Conservation (phyloP, 64 coral and sea anemone genomes). For the Stylophora pistillata region DNA sequence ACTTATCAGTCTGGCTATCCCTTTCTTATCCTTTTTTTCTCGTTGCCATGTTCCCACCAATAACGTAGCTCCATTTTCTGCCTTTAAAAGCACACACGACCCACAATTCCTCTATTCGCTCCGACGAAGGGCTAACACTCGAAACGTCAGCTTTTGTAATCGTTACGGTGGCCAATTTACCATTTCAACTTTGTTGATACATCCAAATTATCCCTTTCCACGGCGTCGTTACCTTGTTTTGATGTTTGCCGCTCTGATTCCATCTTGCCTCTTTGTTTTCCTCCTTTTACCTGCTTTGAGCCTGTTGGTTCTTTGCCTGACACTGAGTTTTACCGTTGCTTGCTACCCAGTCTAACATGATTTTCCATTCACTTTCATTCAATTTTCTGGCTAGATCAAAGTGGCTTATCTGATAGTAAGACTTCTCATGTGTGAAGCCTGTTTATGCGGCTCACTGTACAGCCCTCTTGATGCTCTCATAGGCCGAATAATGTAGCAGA, state of each 20-base stretch:
- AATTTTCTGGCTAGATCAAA: constrained; percentile 24
- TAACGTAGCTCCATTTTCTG: too few relatives aligned
- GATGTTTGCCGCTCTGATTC: background rate
- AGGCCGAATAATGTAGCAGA: constrained; percentile 45
- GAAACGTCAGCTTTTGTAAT: too few relatives aligned
- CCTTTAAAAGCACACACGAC: too few relatives aligned
- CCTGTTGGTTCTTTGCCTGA: background rate
- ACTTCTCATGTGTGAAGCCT: constrained; percentile 45
- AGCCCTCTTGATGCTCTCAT: constrained; percentile 45
- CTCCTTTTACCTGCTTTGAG: constrained; percentile 9
- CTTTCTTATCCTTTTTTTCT: too few relatives aligned
- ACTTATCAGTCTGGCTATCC: background rate
- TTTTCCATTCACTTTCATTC: constrained; percentile 9
- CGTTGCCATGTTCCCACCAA: too few relatives aligned
- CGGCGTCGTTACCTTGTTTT: background rate
- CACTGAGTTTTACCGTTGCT: constrained; percentile 5
- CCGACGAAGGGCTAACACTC: too few relatives aligned
- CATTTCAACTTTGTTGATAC: too few relatives aligned
- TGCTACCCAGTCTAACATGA: constrained; percentile 44
- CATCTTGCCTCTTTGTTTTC: background rate
- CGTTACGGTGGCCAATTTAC: too few relatives aligned
- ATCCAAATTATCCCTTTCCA: too few relatives aligned
- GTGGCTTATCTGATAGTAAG: constrained; percentile 43
- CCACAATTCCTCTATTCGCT: too few relatives aligned
- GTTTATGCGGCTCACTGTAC: constrained; percentile 21